Base-by-base conservation (phyloP, 2,797 vertebrate genomes). In the Hapalemur alaotrensis region DNA sequence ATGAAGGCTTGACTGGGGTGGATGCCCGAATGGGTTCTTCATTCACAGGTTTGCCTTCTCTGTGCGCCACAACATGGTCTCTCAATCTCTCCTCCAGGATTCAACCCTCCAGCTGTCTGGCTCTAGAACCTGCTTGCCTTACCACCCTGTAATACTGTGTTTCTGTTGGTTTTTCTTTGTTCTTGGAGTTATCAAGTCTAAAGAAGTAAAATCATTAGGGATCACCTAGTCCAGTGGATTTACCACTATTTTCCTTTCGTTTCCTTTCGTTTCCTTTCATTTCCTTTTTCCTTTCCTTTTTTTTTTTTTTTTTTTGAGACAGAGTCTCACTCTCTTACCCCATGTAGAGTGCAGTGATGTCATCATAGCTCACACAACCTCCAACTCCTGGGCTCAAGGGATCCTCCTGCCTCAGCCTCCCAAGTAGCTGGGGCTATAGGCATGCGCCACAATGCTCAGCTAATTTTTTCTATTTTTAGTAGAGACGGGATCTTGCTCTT, bases 21-120 rank as follows among this genome's bases (percentile, higher is more conserved):
- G 72, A 59, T 10, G 9, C 57, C 73, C 35, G 11, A 18, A 69
- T 61, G 25, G 41, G 11, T 69, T 41, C 63, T 70, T 72, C 0
- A 38, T 2, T 61, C 2, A 7, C 2, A 12, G 1, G 3, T 50
- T 20, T 41, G 41, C 10, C 15, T 57, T 79, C 72, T 38, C 7
- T 11, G 4, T 25, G 1, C 35, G 52, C 13, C 17, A 43, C 0
- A 12, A 67, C 0, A 0, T 1, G 14, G 12, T 41, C 0, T 13
- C 25, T 76, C 43, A 67, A 41, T 50, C 41, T 20, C 25, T 43
- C 4, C 0, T 2, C n/a, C 38, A 35, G 61, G 14, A 61, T 25
- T 28, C 8, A 28, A 57, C 2, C 59, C 59, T 23, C 7, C 3
- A 23, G 20, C 38, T 4, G 5, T n/a, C 88, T 28, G n/a, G 17